A percentile compares a stretch with the other conserved stretches of the same genome.
Evolutionary conservation across 2,888 invertebrate species (phyloP).

Genomic region (Leucania comma): DNA sequence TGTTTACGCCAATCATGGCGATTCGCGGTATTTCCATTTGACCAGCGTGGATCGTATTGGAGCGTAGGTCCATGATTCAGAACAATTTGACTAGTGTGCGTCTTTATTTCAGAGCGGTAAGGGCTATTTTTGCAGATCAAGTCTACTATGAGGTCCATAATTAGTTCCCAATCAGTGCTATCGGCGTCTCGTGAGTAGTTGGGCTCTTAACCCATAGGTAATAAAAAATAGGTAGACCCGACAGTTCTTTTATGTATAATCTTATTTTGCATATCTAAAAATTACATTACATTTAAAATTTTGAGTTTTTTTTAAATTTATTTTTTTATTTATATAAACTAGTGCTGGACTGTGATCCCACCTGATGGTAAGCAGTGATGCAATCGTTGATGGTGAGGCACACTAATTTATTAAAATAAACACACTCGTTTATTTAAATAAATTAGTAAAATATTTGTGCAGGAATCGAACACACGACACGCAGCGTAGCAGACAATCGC

Average conservation of each 20-base stretch:
- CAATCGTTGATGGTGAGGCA: no score
- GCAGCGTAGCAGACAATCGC: no score
- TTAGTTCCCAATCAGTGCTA: slow-evolving; percentile 72
- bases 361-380: no score
- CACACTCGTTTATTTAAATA: no score
- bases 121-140: background rate
- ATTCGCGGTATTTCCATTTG: slow-evolving; percentile 59
- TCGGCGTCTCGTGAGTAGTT: slow-evolving; percentile 27
- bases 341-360: no score
- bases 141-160: slow-evolving; percentile 56
- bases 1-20: slow-evolving; percentile 63
- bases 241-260: slow-evolving; percentile 20
- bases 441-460: no score
- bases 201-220: background rate
- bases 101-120: slow-evolving; percentile 16
- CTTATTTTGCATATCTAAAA: slow-evolving; percentile 20
- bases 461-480: no score
- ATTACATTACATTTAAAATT: no score
- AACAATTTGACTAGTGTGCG: background rate
- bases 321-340: no score
- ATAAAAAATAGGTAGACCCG: slow-evolving; percentile 22
- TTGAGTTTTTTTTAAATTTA: no score
- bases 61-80: background rate
- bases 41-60: slow-evolving; percentile 26
- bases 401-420: no score